A percentile compares a stretch with the other conserved stretches of the same genome.
Evolutionary conservation across 2,888 invertebrate species (phyloP).

Genomic region (Labia minor): DNA sequence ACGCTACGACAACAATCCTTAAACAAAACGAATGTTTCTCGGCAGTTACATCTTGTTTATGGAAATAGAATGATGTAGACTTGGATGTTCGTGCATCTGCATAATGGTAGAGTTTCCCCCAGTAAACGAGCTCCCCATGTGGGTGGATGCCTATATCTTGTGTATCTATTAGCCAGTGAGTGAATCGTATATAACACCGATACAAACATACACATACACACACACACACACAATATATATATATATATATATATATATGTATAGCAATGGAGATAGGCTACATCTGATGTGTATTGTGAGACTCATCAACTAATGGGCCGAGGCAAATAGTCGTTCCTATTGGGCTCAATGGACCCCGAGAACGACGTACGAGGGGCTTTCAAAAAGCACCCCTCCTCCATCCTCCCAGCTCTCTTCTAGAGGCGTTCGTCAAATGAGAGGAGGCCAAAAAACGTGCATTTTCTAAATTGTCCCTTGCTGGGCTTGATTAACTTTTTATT

Average conservation of each 20-base stretch:
- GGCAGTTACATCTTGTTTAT: conserved; percentile 5
- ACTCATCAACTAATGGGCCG: conserved; percentile 13
- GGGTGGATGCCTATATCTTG: background rate
- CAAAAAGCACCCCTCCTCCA: background rate
- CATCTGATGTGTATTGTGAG: conserved; percentile 13
- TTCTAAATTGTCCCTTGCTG: background rate
- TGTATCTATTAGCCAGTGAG: background rate
- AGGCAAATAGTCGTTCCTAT: conserved; percentile 13
- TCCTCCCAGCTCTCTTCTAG: background rate
- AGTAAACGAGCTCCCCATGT: background rate
- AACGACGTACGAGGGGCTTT: conserved; percentile 13
- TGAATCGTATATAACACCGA: background rate
- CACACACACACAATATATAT: too few relatives aligned
- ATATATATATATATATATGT: too few relatives aligned
- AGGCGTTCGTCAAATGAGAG: background rate
- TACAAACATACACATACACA: background rate
- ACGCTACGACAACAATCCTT: background rate
- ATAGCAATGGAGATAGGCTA: too few relatives aligned
- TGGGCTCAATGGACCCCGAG: conserved; percentile 13
- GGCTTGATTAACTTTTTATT: background rate
- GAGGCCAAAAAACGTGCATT: background rate
- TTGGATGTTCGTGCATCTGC: conserved; percentile 4
- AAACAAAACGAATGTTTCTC: background rate
- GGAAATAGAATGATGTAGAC: background rate
- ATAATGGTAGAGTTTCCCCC: background rate